Percentiles rank a stretch among this genome's conserved stretches.
Conservation (phyloP, 2,888 invertebrate genomes). For the Diplolepis rosae region DNA sequence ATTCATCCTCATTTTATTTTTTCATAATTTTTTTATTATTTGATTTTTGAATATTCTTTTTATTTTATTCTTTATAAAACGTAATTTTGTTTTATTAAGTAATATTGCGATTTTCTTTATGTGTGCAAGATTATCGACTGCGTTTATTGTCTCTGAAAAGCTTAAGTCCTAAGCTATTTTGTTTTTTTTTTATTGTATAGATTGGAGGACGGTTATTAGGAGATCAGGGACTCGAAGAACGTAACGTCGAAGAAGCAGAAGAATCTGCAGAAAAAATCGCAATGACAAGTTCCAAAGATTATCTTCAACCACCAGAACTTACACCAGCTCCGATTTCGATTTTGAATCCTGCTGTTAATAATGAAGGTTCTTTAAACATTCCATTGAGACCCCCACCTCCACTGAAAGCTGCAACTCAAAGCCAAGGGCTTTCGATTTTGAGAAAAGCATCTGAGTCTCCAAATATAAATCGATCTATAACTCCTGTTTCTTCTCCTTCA, state of each 20-base stretch:
- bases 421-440: constrained; percentile 66
- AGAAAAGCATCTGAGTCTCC: constrained; percentile 52
- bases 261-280: constrained; percentile 60
- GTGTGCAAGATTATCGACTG: constrained; percentile 1
- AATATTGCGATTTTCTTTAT: background rate
- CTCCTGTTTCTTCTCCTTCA: constrained; percentile 38
- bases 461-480: constrained; percentile 45
- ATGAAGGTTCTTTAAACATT: constrained; percentile 48
- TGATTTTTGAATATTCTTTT: background rate
- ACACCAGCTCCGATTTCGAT: constrained; percentile 53
- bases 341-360: constrained; percentile 44
- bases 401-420: constrained; percentile 76
- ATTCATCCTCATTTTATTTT: constrained; percentile 24
- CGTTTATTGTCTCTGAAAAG: background rate
- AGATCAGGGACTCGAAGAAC: constrained; percentile 60
- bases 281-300: constrained; percentile 54
- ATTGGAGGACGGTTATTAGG: constrained; percentile 60
- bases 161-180: background rate
- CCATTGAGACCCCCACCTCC: constrained; percentile 75
- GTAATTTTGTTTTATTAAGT: background rate
- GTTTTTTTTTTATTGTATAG: constrained; percentile 41
- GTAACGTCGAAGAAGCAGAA: constrained; percentile 52
- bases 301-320: constrained; percentile 52
- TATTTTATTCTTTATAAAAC: too few relatives aligned
- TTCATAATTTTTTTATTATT: constrained; percentile 7